Base-by-base conservation (phyloP, 1,140 invertebrate species). In the Magallana angulata region DNA sequence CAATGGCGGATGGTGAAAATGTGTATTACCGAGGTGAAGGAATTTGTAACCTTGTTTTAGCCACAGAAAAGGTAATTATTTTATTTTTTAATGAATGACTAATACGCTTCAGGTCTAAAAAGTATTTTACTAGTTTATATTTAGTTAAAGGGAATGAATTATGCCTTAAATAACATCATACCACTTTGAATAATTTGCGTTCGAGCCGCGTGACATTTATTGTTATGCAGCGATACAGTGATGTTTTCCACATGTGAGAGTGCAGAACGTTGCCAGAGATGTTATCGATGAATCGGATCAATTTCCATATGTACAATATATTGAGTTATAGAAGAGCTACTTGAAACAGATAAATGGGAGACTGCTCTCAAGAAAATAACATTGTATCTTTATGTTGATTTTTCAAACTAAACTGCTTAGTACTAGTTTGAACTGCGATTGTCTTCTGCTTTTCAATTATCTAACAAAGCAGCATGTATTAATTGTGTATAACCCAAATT, bases 21-120 rank as follows among this genome's bases (percentile, higher is more conserved):
- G 85, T 86, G 12, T 60, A 81, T 16, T 86, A 86, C 76, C 57
- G 88, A 84, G 88, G 88, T 76, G 88, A 89, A 71, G 88, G 88
- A 4, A 85, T 89, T 30, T 59, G 83, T 59, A 89, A 89, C 68
- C 88, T 89, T 86, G 88, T 89, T 84, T 62, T 89, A 57, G 62
- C 81, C n/a, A 83, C 68, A 80, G 64, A 57, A 16, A 85, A 86
- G 85, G 86, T 87, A 80, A 84, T 76, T 48, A 11, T 76, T 4
- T 48, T 48, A 18, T 30, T 48, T 24, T 48, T 36, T 12, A 76
- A 76, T 30, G 24, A 30, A 76, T 76, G 68, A 76, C 68, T 76
- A 30, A 76, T 76, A 30, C 24, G 9, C 68, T 24, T 30, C 7
- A 30, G 24, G 36, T 24, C 68, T 30, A 9, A 8, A 30, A 24